A percentile compares a stretch with the other conserved stretches of the same genome.
phyloP scores from a whole-genome alignment of 2,797 vertebrate species.

The Apodemus agrarius region DNA sequence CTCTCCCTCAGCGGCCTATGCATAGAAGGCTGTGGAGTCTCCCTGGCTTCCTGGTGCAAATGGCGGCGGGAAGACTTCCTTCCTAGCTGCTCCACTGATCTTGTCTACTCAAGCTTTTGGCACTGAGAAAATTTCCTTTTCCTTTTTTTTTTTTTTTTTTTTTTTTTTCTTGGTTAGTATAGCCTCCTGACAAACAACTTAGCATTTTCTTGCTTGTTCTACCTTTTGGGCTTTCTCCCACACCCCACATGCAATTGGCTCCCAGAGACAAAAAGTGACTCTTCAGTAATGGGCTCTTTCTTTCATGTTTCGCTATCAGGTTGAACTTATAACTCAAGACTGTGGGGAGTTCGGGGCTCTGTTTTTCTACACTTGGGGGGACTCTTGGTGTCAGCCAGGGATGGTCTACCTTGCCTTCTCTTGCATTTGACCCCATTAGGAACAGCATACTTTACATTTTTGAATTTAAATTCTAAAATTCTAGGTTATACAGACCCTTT shows the following conservation, averaged over 20 bases:
- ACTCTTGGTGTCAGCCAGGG: neutral
- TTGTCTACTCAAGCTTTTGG: too few species aligned
- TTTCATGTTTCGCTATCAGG: neutral
- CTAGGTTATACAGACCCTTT: neutral
- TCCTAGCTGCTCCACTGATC: too few species aligned
- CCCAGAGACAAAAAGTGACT: neutral
- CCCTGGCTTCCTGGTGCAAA: too few species aligned
- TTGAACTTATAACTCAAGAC: slow-evolving; percentile 49
- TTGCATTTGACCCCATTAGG: neutral
- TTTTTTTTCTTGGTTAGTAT: neutral
- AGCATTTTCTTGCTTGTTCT: neutral
- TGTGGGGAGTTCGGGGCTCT: neutral
- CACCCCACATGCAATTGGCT: neutral
- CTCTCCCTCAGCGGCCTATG: too few species aligned
- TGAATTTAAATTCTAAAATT: neutral
- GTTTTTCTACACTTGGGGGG: neutral
- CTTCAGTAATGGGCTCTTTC: neutral
- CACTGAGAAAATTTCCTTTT: too few species aligned
- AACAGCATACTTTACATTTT: neutral
- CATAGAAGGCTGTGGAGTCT: too few species aligned
- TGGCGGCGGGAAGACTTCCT: too few species aligned
- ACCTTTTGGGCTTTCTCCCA: neutral
- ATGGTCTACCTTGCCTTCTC: neutral
- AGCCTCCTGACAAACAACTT: neutral
- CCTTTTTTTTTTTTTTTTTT: too few species aligned